Evolutionary conservation across 2,113 vertebrate species (phyloP), one percentile per base, ranked within the genome.

Genomic region (Sebastes schlegelii): DNA sequence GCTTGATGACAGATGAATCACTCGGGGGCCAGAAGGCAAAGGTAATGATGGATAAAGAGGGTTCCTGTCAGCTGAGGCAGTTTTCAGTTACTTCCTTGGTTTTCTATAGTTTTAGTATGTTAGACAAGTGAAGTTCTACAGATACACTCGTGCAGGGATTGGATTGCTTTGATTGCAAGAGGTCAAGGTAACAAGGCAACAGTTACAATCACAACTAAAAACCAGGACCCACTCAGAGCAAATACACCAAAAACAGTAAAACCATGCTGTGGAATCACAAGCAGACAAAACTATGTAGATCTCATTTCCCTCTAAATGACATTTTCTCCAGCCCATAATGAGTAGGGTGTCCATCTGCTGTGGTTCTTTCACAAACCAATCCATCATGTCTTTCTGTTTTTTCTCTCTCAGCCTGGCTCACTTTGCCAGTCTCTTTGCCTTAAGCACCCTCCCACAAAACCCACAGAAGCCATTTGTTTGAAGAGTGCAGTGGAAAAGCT

Each of bases 111-210:
- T 85, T 79, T 71, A 66, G 77, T 72, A 74, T 61, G 48, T 23
- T 69, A 71, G 72, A 92, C 84, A 86, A 71, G 69, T 73, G 72
- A 91, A 73, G 54, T 86, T 90, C 55, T 86, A 82, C 78, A 92
- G 83, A 92, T 81, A 72, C 74, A 74, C 75, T 67, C 11, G 4
- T 51, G 58, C 8, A 60, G 12, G 74, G 55, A 77, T 82, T 79
- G 48, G 43, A 76, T 86, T 74, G 73, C 74, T 70, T 69, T 54
- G 42, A 43, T 67, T 80, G 45, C 13, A 60, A 75, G 42, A 71
- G 75, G 78, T 64, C 45, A 84, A 77, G 63, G 58, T 67, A 46
- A 61, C 57, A 55, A 73, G 72, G 13, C 10, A 17, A 45, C 34
- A 49, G 73, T 64, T 78, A 83, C 8, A 73, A 76, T 75, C 75